phyloP scores from a whole-genome alignment of 2,888 invertebrate species.

The Cryptophagus acutangulus region DNA sequence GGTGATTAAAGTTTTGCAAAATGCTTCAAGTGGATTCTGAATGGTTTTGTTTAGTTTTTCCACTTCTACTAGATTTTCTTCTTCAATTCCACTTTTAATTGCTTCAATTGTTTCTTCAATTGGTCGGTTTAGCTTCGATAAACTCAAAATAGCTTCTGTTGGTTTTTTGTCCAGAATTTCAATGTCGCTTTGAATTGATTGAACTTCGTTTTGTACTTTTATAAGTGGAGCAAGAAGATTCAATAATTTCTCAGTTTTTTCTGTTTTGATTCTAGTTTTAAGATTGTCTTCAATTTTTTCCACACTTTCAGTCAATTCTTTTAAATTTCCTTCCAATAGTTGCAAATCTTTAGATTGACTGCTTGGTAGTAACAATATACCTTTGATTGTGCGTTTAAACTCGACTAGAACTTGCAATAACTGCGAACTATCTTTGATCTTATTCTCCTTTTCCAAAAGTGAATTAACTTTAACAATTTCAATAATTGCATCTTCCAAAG shows the following conservation, averaged over 20 bases:
- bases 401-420: conserved; percentile 16
- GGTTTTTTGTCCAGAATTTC: conserved; percentile 12
- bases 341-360: conserved; percentile 14
- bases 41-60: conserved; percentile 3
- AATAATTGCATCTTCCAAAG: conserved; percentile 28
- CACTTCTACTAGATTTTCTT: neutral
- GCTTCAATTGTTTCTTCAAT: conserved; percentile 10
- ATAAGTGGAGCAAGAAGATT: conserved; percentile 18
- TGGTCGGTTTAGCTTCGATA: conserved; percentile 14
- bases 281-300: conserved; percentile 18
- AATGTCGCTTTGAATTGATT: conserved; percentile 7
- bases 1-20: conserved; percentile 18
- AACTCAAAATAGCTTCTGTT: conserved; percentile 10
- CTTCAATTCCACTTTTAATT: neutral
- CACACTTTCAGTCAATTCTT: conserved; percentile 17
- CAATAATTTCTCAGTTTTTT: conserved; percentile 13
- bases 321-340: conserved; percentile 20
- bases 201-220: conserved; percentile 14
- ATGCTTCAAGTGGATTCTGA: conserved; percentile 17
- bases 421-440: conserved; percentile 9
- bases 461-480: conserved; percentile 33
- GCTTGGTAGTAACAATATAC: conserved; percentile 18
- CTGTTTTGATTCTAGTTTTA: conserved; percentile 4
- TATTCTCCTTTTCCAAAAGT: conserved; percentile 18
- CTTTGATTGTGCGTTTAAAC: conserved; percentile 18